Conservation (phyloP, 92 coral and sea anemone genomes). For the Porites rus region DNA sequence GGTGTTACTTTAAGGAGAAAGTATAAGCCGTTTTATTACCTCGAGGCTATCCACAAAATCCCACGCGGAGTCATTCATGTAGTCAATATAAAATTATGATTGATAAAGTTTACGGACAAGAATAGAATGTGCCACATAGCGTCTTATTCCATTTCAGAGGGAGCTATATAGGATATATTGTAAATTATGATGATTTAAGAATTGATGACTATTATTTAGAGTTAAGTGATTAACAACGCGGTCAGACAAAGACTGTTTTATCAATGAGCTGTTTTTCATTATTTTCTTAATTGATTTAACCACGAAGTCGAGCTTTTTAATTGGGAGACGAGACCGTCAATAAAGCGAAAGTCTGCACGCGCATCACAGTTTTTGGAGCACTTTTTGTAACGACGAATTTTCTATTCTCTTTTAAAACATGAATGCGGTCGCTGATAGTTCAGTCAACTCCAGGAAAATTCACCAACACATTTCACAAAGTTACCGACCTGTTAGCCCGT, state of each 20-base stretch:
- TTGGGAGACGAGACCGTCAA: too few species aligned
- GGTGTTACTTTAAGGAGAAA: constrained; percentile 1
- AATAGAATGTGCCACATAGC: neutral
- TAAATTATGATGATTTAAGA: constrained; percentile 8
- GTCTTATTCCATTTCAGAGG: neutral
- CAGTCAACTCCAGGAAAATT: too few species aligned
- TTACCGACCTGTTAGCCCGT: too few species aligned
- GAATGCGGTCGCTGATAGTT: too few species aligned
- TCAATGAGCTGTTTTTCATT: neutral
- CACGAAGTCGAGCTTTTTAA: too few species aligned
- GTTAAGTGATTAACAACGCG: constrained; percentile 8
- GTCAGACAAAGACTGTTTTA: neutral
- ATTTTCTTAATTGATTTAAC: neutral
- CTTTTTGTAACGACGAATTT: too few species aligned
- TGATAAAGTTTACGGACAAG: neutral
- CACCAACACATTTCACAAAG: too few species aligned
- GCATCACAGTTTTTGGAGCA: too few species aligned
- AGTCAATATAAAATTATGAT: neutral
- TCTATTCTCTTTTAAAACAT: too few species aligned
- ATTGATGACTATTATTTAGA: constrained; percentile 15
- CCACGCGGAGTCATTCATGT: constrained; percentile 25
- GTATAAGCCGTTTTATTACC: constrained; percentile 2
- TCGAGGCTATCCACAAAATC: constrained; percentile 9
- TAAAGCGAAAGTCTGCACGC: too few species aligned
- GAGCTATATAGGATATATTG: neutral